A percentile compares a stretch with the other conserved stretches of the same genome.
Conservation (phyloP, 2,888 invertebrate species). For the Odontocolon sp. region DNA sequence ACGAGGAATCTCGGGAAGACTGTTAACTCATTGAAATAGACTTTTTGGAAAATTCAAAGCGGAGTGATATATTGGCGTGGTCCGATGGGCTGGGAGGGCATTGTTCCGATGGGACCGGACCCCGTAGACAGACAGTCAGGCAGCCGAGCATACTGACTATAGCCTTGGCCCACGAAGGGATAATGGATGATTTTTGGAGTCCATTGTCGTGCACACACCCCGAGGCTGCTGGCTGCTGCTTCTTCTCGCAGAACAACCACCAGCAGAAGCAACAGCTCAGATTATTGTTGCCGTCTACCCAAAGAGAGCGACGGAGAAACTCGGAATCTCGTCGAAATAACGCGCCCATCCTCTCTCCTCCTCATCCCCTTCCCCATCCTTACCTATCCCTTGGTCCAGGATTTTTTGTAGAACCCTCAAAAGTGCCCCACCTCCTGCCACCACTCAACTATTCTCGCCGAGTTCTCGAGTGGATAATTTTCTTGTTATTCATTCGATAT, state of each 20-base stretch:
- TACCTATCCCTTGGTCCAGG: constrained; percentile 9
- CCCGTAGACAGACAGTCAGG: constrained; percentile 39
- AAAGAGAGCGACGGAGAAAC: background rate
- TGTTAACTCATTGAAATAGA: constrained; percentile 53
- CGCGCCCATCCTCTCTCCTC: constrained; percentile 55
- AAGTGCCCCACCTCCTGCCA: constrained; percentile 41
- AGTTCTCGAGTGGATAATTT: constrained; percentile 79
- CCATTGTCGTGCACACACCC: constrained; percentile 71
- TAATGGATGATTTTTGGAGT: constrained; percentile 81
- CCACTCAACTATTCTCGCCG: constrained; percentile 63
- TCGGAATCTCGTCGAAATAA: background rate
- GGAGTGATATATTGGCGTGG: constrained; percentile 80
- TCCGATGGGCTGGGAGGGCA: constrained; percentile 25
- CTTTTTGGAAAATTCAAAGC: constrained; percentile 74
- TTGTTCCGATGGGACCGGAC: constrained; percentile 39
- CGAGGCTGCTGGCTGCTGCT: no score
- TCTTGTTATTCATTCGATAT: constrained; percentile 78
- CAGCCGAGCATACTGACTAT: constrained; percentile 28
- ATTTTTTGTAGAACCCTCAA: constrained; percentile 46
- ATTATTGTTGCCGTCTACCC: constrained; percentile 43
- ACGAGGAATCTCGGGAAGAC: constrained; percentile 34
- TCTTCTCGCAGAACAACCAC: constrained; percentile 66
- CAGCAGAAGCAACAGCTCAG: constrained; percentile 14
- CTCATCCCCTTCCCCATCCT: constrained; percentile 45
- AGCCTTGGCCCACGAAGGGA: constrained; percentile 66